A percentile compares a stretch with the other conserved stretches of the same genome.
phyloP scores from a whole-genome alignment of 2,888 invertebrate species.

The Elaeidobius kamerunicus region DNA sequence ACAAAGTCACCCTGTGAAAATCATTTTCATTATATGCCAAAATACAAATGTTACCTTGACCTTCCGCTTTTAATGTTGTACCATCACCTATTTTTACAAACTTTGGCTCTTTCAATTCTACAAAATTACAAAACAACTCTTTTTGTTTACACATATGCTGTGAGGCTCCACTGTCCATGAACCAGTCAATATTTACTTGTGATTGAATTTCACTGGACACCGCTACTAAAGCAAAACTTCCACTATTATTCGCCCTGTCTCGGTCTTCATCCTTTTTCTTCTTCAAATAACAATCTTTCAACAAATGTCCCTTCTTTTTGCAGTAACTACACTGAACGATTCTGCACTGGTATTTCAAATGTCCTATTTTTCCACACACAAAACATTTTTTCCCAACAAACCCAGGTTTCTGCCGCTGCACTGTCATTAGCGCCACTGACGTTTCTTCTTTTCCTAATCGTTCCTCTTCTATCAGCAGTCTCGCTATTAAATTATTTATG shows the following conservation, averaged over 20 bases:
- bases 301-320: conserved; percentile 24
- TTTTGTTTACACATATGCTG: conserved; percentile 1
- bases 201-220: conserved; percentile 4
- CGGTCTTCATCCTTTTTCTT: conserved; percentile 17
- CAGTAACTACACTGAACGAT: conserved; percentile 24
- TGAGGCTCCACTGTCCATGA: neutral
- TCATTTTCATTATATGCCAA: neutral
- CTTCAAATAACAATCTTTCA: conserved; percentile 18
- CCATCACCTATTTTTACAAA: neutral
- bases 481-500: neutral
- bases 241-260: neutral
- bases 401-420: neutral
- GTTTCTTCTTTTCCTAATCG: neutral
- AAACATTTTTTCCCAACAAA: neutral
- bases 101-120: neutral
- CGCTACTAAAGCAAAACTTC: conserved; percentile 9
- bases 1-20: neutral
- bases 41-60: neutral
- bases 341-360: conserved; percentile 15
- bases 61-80: neutral
- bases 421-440: neutral
- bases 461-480: neutral
- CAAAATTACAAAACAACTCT: neutral
- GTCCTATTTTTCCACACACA: conserved; percentile 16
- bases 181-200: conserved; percentile 4